Evolutionary conservation across 2,888 invertebrate genomes (phyloP), one percentile per base, ranked within the genome.

Genomic region (Incurvaria masculella): DNA sequence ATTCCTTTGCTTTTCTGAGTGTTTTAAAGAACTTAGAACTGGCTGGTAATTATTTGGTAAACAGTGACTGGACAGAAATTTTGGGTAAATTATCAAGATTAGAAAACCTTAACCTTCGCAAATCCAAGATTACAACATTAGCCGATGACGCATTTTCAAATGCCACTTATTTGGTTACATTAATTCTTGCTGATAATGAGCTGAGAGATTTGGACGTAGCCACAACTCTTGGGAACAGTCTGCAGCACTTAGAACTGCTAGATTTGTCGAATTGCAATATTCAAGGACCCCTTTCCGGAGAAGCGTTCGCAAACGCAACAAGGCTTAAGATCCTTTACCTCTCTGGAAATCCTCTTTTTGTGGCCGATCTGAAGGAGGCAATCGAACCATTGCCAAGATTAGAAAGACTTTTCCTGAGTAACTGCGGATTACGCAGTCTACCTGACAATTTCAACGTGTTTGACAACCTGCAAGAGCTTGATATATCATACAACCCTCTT

Each of bases 221-320:
- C 17, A 79, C 75, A 11, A 85, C 84, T 2, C 67, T 86, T 21
- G 85, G 87, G 11, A 82, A 81, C 53, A 85, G 85, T 62, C 70
- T 87, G 17, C 81, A 81, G 57, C 82, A 82, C 60, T 70, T 88
- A 44, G 85, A 86, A 57, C 73, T 82, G 43, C 64, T 88, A 47
- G 87, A 88, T 66, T 64, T 88, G 49, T 86, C 87, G 1, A 81
- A 86, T 59, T 88, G 88, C 60, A 82, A 82, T 61, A 79, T 88
- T 49, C 79, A 80, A 56, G 83, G 85, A 17, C 85, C 85, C 2
- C 69, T 88, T 51, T 82, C 86, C 6, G 86, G 86, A 45, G 84
- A 86, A 57, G 83, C 86, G 0, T 88, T 88, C 60, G 79, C 79
- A 18, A 87, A 87, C 58, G 83, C 86, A 1, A 86, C 85, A 1